Conservation (phyloP, 1,140 invertebrate genomes). For the Agraylea sexmaculata region DNA sequence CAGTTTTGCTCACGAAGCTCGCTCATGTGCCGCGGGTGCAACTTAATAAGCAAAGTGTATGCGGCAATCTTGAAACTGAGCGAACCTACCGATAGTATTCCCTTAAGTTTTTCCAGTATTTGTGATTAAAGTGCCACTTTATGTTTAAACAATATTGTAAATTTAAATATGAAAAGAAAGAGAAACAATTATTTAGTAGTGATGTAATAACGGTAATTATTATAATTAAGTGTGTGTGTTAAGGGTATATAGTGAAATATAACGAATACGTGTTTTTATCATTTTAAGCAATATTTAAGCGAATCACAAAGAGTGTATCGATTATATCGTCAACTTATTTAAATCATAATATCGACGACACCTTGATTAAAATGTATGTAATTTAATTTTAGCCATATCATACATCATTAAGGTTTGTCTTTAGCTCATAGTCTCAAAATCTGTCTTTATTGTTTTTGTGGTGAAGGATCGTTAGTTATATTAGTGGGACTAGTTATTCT, state of each 20-base stretch:
- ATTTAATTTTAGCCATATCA: constrained; percentile 47
- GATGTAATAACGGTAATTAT: constrained; percentile 43
- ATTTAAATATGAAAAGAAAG: constrained; percentile 27
- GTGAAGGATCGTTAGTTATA: constrained; percentile 7
- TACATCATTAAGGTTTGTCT: neutral
- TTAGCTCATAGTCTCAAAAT: constrained; percentile 13
- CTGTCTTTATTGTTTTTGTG: constrained; percentile 7
- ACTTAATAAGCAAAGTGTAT: neutral
- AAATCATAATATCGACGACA: constrained; percentile 21
- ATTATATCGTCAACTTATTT: constrained; percentile 23
- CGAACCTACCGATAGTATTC: constrained; percentile 31
- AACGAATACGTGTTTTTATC: constrained; percentile 45
- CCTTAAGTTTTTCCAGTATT: constrained; percentile 47
- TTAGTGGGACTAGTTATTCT: constrained; percentile 6
- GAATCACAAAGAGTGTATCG: constrained; percentile 23
- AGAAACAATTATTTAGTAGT: constrained; percentile 45
- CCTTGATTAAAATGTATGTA: too few species aligned
- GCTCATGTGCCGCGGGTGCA: constrained; percentile 6
- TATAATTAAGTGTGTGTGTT: too few species aligned
- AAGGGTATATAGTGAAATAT: constrained; percentile 43
- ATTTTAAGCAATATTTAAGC: constrained; percentile 42
- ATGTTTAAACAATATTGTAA: constrained; percentile 42
- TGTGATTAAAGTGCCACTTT: constrained; percentile 48
- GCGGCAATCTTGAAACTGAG: constrained; percentile 12
- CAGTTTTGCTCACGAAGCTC: too few species aligned